A percentile compares a stretch with the other conserved stretches of the same genome.
These are phyloP conservation scores for Sciurus vulgaris DNA, from an alignment of 2,797 vertebrate genomes.

Conservation along the genomic window DNA sequence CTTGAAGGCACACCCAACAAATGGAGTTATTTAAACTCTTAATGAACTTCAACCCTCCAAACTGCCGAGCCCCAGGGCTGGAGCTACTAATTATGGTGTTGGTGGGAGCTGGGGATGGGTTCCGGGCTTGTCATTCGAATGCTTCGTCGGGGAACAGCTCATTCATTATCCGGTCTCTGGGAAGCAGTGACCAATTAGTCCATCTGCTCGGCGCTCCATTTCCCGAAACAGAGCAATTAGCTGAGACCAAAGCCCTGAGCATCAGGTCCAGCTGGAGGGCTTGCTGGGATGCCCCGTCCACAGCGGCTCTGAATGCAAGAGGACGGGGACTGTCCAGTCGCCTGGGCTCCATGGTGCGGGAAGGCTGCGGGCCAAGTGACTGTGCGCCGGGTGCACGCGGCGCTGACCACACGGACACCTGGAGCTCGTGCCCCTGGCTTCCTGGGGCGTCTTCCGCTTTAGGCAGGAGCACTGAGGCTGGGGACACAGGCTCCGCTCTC, in stretches of 20 bases:
- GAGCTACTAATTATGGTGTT: background rate
- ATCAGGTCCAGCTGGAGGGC: background rate
- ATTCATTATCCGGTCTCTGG: slow-evolving; percentile 28
- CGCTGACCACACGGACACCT: fast-evolving
- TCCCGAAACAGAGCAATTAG: slow-evolving; percentile 29
- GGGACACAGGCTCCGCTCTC: fast-evolving
- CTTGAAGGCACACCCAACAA: slow-evolving; percentile 62
- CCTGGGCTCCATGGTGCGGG: no score
- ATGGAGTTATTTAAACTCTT: slow-evolving; percentile 71
- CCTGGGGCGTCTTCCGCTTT: no score
- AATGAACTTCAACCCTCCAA: slow-evolving; percentile 64
- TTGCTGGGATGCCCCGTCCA: no score
- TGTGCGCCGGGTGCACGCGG: no score
- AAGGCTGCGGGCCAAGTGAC: fast-evolving
- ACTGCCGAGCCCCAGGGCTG: background rate
- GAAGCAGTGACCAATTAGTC: slow-evolving; percentile 62
- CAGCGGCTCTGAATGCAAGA: background rate
- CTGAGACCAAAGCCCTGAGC: background rate
- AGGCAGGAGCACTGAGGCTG: fast-evolving
- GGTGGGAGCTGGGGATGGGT: background rate
- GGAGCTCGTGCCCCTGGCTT: fast-evolving
- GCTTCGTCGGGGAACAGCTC: background rate
- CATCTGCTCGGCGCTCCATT: slow-evolving; percentile 39
- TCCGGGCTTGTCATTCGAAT: fast-evolving
- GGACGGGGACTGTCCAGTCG: background rate